phyloP scores from a whole-genome alignment of 2,797 vertebrate species.

The Lerista edwardsae region DNA sequence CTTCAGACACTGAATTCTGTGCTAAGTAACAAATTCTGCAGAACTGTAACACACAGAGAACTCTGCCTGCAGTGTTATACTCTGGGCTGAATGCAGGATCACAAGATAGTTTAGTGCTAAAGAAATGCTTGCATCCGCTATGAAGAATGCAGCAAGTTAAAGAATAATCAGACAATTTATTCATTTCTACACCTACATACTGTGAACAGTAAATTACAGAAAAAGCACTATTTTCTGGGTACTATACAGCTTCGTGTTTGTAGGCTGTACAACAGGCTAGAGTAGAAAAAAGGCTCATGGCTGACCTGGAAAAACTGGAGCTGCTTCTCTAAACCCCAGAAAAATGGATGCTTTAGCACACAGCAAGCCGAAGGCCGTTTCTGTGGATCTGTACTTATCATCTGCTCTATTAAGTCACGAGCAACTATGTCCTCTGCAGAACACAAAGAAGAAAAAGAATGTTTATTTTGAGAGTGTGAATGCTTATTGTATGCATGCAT shows the following conservation, averaged over 20 bases:
- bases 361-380: slow-evolving; percentile 88
- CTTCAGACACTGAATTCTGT: background rate
- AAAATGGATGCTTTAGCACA: slow-evolving; percentile 95
- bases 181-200: background rate
- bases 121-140: background rate
- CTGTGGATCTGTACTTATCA: slow-evolving; percentile 91
- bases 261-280: background rate
- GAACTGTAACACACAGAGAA: too few species aligned
- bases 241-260: background rate
- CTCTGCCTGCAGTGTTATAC: background rate
- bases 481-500: background rate
- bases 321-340: slow-evolving; percentile 96
- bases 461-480: background rate
- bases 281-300: slow-evolving; percentile 25
- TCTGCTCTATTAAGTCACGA: slow-evolving; percentile 89
- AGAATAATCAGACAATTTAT: background rate
- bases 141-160: slow-evolving; percentile 2
- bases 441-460: background rate
- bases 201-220: background rate
- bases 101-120: rapidly evolving
- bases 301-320: slow-evolving; percentile 97
- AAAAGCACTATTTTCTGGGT: background rate
- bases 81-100: rapidly evolving
- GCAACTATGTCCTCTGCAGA: slow-evolving; percentile 87
- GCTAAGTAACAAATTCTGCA: background rate